phyloP scores from a whole-genome alignment of 2,888 invertebrate genomes.

The Euproctis similis region DNA sequence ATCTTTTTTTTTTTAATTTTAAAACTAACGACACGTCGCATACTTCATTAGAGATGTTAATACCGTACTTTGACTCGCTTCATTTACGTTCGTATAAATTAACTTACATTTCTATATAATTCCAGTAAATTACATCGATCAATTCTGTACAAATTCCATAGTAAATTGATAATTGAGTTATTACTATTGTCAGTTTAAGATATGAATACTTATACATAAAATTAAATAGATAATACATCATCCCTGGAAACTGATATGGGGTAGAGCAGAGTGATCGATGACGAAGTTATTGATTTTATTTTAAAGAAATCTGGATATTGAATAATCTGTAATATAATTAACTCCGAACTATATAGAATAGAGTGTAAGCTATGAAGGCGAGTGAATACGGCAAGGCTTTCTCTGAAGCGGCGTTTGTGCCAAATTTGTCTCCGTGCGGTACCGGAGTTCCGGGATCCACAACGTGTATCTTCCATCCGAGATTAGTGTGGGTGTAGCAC shows the following conservation, averaged over 20 bases:
- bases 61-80: slow-evolving; percentile 1
- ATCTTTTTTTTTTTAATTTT: not conserved
- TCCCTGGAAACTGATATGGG: no score
- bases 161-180: no score
- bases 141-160: no score
- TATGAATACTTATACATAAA: no score
- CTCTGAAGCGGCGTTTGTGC: slow-evolving; percentile 25
- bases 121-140: no score
- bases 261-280: no score
- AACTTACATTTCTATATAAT: no score
- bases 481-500: slow-evolving; percentile 94
- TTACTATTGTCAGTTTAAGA: no score
- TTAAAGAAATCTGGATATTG: not conserved
- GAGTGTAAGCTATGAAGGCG: not conserved
- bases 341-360: slow-evolving; percentile 19
- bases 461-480: slow-evolving; percentile 95
- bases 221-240: no score
- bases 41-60: not conserved
- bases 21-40: not conserved
- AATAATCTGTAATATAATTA: slow-evolving; percentile 20
- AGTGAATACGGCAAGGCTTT: slow-evolving; percentile 4
- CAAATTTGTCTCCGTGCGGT: slow-evolving; percentile 43
- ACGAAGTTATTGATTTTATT: no score
- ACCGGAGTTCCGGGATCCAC: slow-evolving; percentile 80
- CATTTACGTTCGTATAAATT: no score